phyloP scores from a whole-genome alignment of 2,888 invertebrate species.

The Drosophila longiperda region DNA sequence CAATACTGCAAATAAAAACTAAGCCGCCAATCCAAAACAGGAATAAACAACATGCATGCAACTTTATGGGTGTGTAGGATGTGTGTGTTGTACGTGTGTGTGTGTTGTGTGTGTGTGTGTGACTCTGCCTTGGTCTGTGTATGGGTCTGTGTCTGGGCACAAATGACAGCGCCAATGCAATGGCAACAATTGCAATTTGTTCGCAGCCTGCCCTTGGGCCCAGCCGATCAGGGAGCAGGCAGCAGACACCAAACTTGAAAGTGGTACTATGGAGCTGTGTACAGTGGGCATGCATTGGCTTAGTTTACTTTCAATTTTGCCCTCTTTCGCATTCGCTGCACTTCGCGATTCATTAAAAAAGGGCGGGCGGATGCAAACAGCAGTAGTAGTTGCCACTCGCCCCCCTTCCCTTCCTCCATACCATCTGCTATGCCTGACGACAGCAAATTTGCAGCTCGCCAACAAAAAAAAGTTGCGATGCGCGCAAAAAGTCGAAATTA shows the following conservation, averaged over 20 bases:
- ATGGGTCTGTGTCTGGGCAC: conserved; percentile 61
- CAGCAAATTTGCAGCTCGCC: conserved; percentile 78
- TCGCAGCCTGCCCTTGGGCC: conserved; percentile 81
- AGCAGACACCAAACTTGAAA: conserved; percentile 31
- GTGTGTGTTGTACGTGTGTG: conserved; percentile 1
- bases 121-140: conserved; percentile 27
- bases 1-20: conserved; percentile 56
- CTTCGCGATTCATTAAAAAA: conserved; percentile 85
- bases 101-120: conserved; percentile 14
- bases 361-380: conserved; percentile 80
- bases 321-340: conserved; percentile 78
- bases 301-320: conserved; percentile 66
- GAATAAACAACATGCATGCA: conserved; percentile 16
- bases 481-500: conserved; percentile 75
- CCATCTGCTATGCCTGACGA: conserved; percentile 54
- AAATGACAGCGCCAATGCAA: conserved; percentile 82
- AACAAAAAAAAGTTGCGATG: conserved; percentile 38
- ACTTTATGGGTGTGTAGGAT: conserved; percentile 6
- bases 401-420: background rate
- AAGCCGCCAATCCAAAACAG: conserved; percentile 47
- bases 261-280: background rate
- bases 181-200: conserved; percentile 85
- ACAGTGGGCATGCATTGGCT: conserved; percentile 64
- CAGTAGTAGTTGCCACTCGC: conserved; percentile 23
- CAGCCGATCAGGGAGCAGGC: conserved; percentile 14